Evolutionary conservation across 1,140 invertebrate genomes (phyloP), one percentile per base, ranked within the genome.

Genomic region (Lepidurus couesii): DNA sequence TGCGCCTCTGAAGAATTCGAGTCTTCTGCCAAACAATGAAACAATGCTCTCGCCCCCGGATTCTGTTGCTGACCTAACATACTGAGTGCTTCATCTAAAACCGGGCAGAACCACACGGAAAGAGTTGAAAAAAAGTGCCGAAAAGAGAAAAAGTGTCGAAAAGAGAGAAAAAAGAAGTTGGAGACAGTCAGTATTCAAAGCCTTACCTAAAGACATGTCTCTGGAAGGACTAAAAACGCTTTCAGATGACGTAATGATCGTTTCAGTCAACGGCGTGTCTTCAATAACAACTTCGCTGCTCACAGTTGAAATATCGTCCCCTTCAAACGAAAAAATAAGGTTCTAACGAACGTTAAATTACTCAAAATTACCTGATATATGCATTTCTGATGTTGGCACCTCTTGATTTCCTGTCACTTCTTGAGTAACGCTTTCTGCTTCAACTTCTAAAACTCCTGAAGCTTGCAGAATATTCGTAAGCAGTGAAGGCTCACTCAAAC

Each of bases 391-490:
- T 65, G 53, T 65, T 16, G 53, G 21, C 16, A 65, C 8, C 7
- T 65, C 53, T 21, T 65, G 53, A 65, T n/a, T 65, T n/a, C 53
- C 21, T 65, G n/a, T 65, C 21, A 16, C 53, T 65, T 65, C 53
- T 13, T 65, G 53, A 7, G n/a, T 7, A 65, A 65, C 53, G 21
- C 21, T 34, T 26, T 34, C 76, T 77, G 21, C 76, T 26, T 77
- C 65, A 10, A 77, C 21, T n/a, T 42, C 76, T 16, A 65, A 16
- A 42, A 47, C 76, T 42, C n/a, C 7, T 13, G 76, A 47, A n/a
- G 76, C 13, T 24, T 43, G 21, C 76, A 77, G 45, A 77, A 77
- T 77, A 45, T 77, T 65, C 13, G 44, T 65, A 47, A 77, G 16
- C 7, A 77, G 42, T 45, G 65, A 42, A 1, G 76, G 44, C 42